Base-by-base conservation (phyloP, 2,888 invertebrate species). In the Polymixis lichenea region DNA sequence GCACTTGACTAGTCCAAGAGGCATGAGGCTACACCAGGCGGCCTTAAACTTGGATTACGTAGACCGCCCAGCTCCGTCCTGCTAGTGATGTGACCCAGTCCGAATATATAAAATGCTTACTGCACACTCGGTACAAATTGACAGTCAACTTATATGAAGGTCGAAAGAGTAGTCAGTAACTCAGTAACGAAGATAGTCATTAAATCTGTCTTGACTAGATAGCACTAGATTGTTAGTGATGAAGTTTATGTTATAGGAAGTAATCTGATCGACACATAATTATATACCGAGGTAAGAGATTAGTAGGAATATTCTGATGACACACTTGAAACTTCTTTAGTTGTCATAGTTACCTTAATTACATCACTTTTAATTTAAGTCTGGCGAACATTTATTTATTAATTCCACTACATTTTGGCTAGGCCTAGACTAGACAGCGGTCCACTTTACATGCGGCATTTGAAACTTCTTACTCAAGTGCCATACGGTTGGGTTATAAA, bases 11-110 rank as follows among this genome's bases (percentile, higher is more conserved):
- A 72, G 77, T 67, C 72, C 80, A 78, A 87, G 86, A 84, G 77
- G 78, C 83, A 80, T 85, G 86, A 82, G 84, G 82, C 83, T 84
- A 86, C 90, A 90, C 88, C 91, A 87, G 89, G 78, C 89, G 94
- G 88, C 94, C 95, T 95, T 94, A 94, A 95, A 95, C 95, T 95
- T 95, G 94, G 88, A 80, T 94, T 93, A 94, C 93, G 93, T 94
- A 82, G 78, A 80, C 77, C 78, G 82, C 91, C 72, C 67, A 61
- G 60, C 51, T 60, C 60, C 58, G 28, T 51, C 53, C 13, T 15
- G 28, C 69, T 83, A 84, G 86, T 86, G 85, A 68, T 87, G 80
- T 75, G 78, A 75, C 66, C 69, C 51, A 78, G 64, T 77, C 76
- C 53, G 51, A 84, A 76, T 76, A 77, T 46, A 75, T 62, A 60